Evolutionary conservation across 2,888 invertebrate species (phyloP), one percentile per base, ranked within the genome.

Genomic region (Thera obeliscata): DNA sequence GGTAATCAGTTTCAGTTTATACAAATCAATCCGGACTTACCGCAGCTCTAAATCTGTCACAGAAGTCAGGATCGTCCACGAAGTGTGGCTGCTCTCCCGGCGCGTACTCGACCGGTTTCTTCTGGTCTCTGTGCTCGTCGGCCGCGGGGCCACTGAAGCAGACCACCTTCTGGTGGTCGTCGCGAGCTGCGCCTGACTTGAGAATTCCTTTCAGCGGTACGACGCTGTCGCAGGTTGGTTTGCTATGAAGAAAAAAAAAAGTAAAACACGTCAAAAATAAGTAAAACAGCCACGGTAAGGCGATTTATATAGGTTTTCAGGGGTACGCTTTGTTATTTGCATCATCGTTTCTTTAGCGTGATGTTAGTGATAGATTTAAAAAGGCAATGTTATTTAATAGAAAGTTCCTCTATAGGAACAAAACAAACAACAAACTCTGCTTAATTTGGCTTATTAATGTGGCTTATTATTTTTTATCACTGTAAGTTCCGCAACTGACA

Each of bases 121-220:
- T 69, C 0, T 69, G 43, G n/a, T 81, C 81, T 0, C 84, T 78
- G 50, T 85, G 86, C 36, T 87, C 87, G 43, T 86, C 86, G 0
- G 84, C 69, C n/a, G 87, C 85, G 0, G 93, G 91, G 0, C 90
- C 93, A 67, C 81, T 93, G 84, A 93, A 93, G 84, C 93, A 93
- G 12, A 93, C 92, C 73, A 93, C 86, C 77, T 91, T 92, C 79
- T 93, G 93, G 73, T 93, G 91, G 71, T 93, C 93, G 33, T 91
- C 92, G 9, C 84, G 83, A 7, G 91, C 84, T 0, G 79, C 81
- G 8, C 91, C 87, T 0, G 93, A 88, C 74, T 90, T 92, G 5
- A 93, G 81, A 50, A 93, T 93, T 58, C 93, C 93, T 67, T 90
- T 93, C 12, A 93, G 78, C 0, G 93, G 93, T 48, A 80, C 4